Conservation (phyloP, 2,888 invertebrate genomes). For the Cephus sareptanus region DNA sequence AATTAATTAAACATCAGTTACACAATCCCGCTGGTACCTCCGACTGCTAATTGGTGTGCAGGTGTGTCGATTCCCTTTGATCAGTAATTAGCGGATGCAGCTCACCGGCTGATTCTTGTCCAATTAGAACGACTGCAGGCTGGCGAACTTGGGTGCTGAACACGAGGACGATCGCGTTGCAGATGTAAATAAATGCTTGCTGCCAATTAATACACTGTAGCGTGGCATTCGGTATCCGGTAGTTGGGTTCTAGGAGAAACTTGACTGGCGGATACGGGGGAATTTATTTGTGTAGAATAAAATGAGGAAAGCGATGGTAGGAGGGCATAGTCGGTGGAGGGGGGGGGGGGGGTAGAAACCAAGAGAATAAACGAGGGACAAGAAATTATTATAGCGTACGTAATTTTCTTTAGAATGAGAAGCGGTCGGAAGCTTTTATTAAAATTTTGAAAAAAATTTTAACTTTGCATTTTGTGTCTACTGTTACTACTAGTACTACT, state of each 20-base stretch:
- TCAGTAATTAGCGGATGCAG: slow-evolving; percentile 44
- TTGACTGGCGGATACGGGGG: not conserved
- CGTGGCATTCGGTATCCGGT: not conserved
- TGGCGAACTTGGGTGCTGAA: not conserved
- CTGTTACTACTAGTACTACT: not conserved
- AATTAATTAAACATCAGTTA: not conserved
- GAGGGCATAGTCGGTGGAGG: too few relatives aligned
- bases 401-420: not conserved
- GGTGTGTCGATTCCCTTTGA: slow-evolving; percentile 34
- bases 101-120: slow-evolving; percentile 35
- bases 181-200: not conserved
- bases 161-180: not conserved
- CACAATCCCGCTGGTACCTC: not conserved
- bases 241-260: not conserved
- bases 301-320: not conserved
- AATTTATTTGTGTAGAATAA: not conserved
- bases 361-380: not conserved
- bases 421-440: not conserved
- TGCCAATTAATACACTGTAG: not conserved
- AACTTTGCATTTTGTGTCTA: not conserved
- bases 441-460: not conserved
- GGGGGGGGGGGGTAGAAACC: too few relatives aligned
- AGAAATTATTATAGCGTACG: not conserved
- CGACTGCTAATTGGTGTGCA: not conserved
- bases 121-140: slow-evolving; percentile 39